Evolutionary conservation across 2,797 vertebrate species (phyloP).

Genomic region (Chelonia mydas): DNA sequence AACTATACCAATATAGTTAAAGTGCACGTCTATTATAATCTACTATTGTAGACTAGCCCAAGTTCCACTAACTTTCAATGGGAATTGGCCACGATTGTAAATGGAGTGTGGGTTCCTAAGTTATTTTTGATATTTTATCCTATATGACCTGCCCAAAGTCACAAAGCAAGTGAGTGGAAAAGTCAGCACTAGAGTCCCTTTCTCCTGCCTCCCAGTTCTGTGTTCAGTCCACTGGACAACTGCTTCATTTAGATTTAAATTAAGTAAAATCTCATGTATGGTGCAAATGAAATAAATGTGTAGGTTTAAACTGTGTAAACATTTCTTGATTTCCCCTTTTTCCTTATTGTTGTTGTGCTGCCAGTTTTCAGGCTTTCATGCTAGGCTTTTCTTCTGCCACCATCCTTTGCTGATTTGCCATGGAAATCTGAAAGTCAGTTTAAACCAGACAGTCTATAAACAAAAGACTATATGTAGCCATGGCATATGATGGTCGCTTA

Average conservation of each 20-base stretch:
- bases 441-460: background rate
- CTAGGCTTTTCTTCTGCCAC: background rate
- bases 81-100: background rate
- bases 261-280: background rate
- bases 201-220: background rate
- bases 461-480: background rate
- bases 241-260: background rate
- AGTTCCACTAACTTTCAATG: background rate
- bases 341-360: background rate
- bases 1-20: background rate
- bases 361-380: background rate
- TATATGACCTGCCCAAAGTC: background rate
- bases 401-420: background rate
- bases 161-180: background rate
- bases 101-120: background rate
- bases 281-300: background rate
- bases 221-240: background rate
- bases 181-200: background rate
- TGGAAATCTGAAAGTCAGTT: background rate
- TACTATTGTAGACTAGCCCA: background rate
- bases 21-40: background rate
- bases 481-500: background rate
- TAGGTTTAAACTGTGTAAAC: background rate
- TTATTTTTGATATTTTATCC: background rate
- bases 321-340: background rate